Percentiles rank a stretch among this genome's conserved stretches.
These are phyloP conservation scores for Holacanthella duospinosa DNA, from an alignment of 2,888 invertebrate species.

Conservation along the genomic window DNA sequence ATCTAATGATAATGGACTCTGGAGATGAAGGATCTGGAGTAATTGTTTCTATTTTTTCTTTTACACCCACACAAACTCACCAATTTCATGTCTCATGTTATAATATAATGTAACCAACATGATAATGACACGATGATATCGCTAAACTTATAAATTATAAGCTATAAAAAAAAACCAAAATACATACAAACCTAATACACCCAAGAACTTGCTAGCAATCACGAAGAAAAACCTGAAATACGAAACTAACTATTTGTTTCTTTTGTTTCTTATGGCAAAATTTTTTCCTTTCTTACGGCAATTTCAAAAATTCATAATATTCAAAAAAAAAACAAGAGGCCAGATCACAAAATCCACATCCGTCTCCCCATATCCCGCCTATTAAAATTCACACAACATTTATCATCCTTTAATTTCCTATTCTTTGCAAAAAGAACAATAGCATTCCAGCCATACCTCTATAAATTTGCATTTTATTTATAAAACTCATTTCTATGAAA, in stretches of 20 bases:
- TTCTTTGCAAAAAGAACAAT: background rate
- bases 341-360: background rate
- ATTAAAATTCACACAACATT: too few species aligned
- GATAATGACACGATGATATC: too few species aligned
- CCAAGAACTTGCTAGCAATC: background rate
- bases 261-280: too few species aligned
- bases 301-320: too few species aligned
- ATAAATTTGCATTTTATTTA: slow-evolving; percentile 4
- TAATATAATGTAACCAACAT: background rate
- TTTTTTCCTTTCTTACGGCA: too few species aligned
- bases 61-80: background rate
- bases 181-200: too few species aligned
- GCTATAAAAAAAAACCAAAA: too few species aligned
- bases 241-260: background rate
- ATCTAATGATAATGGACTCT: background rate
- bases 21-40: background rate
- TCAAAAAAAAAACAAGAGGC: background rate
- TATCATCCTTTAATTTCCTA: background rate
- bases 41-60: background rate
- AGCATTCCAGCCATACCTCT: background rate
- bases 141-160: too few species aligned
- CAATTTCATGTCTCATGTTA: background rate
- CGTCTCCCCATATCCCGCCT: background rate
- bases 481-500: background rate
- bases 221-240: background rate